These are phyloP conservation scores for Chrysotoxum bicinctum DNA, from an alignment of 2,888 invertebrate genomes.

Conservation along the genomic window DNA sequence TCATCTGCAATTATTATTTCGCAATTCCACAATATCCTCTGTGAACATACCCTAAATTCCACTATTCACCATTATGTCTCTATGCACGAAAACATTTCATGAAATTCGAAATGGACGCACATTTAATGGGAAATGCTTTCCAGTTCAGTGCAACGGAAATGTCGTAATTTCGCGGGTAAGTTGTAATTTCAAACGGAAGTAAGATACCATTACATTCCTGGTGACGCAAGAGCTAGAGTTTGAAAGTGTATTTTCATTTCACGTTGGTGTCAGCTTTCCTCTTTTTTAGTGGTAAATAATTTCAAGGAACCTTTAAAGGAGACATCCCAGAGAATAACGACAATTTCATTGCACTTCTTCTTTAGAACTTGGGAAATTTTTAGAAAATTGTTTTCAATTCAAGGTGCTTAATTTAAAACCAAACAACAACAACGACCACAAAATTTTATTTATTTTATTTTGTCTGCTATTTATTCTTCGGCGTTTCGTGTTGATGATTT, in stretches of 20 bases:
- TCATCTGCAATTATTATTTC: neutral
- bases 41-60: conserved; percentile 19
- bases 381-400: conserved; percentile 26
- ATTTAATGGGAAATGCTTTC: conserved; percentile 25
- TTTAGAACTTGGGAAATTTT: conserved; percentile 12
- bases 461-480: neutral
- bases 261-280: neutral
- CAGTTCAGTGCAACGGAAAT: conserved; percentile 42
- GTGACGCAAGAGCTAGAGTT: neutral
- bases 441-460: neutral
- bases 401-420: conserved; percentile 12
- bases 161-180: conserved; percentile 34
- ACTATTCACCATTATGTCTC: neutral
- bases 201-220: conserved; percentile 26
- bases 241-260: neutral
- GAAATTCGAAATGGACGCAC: conserved; percentile 22
- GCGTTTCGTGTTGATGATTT: neutral
- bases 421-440: neutral
- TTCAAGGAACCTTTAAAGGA: neutral
- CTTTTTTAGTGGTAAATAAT: conserved; percentile 20
- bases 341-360: conserved; percentile 18
- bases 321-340: neutral
- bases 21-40: conserved; percentile 14
- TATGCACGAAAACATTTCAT: conserved; percentile 1
- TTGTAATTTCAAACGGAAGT: conserved; percentile 34